Conservation (phyloP, 2,888 invertebrate genomes). For the Malacosoma neustria region DNA sequence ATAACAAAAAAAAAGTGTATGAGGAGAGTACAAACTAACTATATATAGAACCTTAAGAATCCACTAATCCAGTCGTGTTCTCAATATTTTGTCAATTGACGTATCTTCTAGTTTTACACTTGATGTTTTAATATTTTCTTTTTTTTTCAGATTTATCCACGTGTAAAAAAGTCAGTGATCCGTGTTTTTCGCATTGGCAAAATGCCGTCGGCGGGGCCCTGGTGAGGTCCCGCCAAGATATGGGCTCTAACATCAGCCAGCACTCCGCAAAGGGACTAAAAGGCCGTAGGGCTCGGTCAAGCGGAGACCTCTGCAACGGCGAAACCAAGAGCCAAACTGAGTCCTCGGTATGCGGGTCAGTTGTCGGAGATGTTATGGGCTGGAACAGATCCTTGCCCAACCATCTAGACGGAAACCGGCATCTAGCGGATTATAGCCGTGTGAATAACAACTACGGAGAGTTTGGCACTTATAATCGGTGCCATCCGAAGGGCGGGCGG, state of each 20-base stretch:
- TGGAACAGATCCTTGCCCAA: constrained; percentile 79
- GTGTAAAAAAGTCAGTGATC: constrained; percentile 24
- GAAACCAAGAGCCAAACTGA: constrained; percentile 65
- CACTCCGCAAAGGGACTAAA: constrained; percentile 83
- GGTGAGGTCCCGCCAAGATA: constrained; percentile 71
- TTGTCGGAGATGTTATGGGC: constrained; percentile 66
- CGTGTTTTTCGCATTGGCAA: constrained; percentile 30
- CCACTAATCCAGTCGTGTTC: no score
- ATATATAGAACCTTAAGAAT: no score
- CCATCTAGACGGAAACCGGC: constrained; percentile 78
- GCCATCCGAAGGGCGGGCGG: constrained; percentile 60
- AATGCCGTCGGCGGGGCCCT: constrained; percentile 62
- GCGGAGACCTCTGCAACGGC: constrained; percentile 83
- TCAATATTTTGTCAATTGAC: no score
- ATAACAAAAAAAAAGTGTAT: no score
- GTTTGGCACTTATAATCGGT: constrained; percentile 57
- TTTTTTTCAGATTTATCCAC: constrained; percentile 35
- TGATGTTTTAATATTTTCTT: no score
- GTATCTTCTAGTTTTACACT: no score
- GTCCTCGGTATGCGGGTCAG: constrained; percentile 67
- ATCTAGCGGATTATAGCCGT: constrained; percentile 68
- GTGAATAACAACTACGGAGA: constrained; percentile 75
- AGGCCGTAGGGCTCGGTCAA: constrained; percentile 82
- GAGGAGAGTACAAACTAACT: no score
- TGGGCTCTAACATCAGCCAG: constrained; percentile 87